Evolutionary conservation across 1,140 invertebrate genomes (phyloP).

Genomic region (Hesperophylax magnus): DNA sequence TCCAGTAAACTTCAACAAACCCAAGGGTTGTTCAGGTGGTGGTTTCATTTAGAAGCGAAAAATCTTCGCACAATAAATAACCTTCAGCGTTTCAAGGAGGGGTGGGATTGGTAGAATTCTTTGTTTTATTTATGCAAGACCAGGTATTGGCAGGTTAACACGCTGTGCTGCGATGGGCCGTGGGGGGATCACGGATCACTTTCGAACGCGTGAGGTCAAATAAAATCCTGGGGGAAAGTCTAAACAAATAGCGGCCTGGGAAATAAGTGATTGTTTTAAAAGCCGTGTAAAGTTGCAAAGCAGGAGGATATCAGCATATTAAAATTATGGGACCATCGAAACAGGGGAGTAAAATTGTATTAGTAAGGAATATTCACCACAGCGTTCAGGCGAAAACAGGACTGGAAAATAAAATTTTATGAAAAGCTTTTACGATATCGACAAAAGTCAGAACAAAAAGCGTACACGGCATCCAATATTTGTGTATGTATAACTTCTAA

Average conservation of each 20-base stretch:
- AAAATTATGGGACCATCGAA: neutral
- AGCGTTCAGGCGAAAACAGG: too few species aligned
- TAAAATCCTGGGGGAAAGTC: constrained; percentile 12
- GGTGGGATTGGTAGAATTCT: neutral
- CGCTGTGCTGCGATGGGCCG: neutral
- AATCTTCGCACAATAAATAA: too few species aligned
- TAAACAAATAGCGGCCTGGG: constrained; percentile 50
- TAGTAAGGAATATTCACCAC: too few species aligned
- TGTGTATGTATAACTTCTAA: too few species aligned
- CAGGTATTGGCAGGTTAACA: constrained; percentile 14
- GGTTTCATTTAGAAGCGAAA: too few species aligned
- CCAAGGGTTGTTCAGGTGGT: too few species aligned
- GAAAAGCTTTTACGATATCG: too few species aligned
- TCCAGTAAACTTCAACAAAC: too few species aligned
- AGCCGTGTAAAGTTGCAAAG: constrained; percentile 29
- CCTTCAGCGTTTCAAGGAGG: too few species aligned
- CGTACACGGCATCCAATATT: too few species aligned
- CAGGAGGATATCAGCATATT: constrained; percentile 2
- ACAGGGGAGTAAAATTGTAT: neutral
- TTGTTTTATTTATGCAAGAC: neutral
- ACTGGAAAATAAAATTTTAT: too few species aligned
- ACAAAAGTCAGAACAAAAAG: too few species aligned
- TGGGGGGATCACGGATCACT: constrained; percentile 23
- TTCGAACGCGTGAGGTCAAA: constrained; percentile 31
- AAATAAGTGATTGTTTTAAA: constrained; percentile 45